A percentile compares a stretch with the other conserved stretches of the same genome.
These are phyloP conservation scores for Lithobates pipiens DNA, from an alignment of 2,797 vertebrate species.

Conservation along the genomic window DNA sequence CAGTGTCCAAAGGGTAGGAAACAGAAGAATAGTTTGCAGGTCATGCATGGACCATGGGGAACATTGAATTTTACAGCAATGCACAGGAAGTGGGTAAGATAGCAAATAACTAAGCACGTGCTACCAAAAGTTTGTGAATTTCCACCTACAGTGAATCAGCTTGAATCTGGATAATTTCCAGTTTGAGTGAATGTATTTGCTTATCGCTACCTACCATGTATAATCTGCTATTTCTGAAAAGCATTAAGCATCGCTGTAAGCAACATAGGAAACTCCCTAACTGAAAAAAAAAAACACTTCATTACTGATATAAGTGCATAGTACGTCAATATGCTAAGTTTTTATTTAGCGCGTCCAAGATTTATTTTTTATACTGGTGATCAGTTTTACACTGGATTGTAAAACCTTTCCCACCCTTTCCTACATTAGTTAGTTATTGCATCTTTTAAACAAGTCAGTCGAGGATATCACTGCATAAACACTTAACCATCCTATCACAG, in stretches of 20 bases:
- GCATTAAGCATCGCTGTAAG: background rate
- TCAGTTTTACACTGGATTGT: slow-evolving; percentile 3
- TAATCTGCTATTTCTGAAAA: background rate
- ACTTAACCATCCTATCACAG: slow-evolving; percentile 33
- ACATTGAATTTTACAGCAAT: no score
- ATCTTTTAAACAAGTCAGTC: slow-evolving; percentile 20
- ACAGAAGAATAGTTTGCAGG: no score
- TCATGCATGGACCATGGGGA: no score
- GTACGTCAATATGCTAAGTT: background rate
- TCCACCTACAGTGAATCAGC: no score
- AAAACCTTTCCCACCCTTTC: slow-evolving; percentile 24
- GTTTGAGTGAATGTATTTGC: background rate
- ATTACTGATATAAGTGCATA: background rate
- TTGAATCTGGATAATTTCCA: no score
- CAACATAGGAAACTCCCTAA: background rate
- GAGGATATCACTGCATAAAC: slow-evolving; percentile 44
- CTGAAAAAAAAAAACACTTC: background rate
- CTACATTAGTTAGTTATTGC: slow-evolving; percentile 22
- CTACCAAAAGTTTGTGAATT: no score
- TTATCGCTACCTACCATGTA: background rate
- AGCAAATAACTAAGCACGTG: no score
- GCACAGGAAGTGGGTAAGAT: no score
- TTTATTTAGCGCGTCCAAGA: background rate
- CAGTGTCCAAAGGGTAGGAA: no score
- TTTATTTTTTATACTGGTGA: background rate